Conservation (phyloP, 2,113 vertebrate species). For the Campylomormyrus tamandua region DNA sequence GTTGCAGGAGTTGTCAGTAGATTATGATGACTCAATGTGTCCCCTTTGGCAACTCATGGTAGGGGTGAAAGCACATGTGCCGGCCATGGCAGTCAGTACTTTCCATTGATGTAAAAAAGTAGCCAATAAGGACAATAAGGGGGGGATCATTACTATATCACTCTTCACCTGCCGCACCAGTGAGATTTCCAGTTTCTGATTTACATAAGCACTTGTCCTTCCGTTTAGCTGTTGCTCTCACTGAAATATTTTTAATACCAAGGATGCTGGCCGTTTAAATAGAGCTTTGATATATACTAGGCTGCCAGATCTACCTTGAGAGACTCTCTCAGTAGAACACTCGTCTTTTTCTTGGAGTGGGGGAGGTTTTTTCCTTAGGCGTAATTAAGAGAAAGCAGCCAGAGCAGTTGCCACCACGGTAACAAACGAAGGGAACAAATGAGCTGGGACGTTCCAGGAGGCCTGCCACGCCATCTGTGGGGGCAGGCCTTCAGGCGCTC, state of each 20-base stretch:
- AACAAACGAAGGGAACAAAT: slow-evolving; percentile 1
- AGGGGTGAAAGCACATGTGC: background rate
- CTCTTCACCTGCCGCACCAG: background rate
- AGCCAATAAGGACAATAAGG: background rate
- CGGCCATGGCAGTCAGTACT: background rate
- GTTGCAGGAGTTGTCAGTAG: background rate
- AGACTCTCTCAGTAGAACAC: background rate
- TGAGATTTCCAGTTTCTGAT: background rate
- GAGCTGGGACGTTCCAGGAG: slow-evolving; percentile 1
- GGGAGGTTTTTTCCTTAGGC: background rate
- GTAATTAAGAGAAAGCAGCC: slow-evolving; percentile 9
- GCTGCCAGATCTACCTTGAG: background rate
- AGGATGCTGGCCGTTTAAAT: background rate
- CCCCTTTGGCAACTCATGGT: background rate
- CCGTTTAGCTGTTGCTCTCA: background rate
- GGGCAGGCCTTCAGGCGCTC: background rate
- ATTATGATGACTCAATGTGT: background rate
- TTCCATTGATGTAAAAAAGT: background rate
- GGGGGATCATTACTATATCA: background rate
- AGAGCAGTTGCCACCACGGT: background rate
- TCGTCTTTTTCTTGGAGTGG: background rate
- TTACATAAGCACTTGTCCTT: background rate
- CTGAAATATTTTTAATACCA: background rate
- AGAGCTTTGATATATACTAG: background rate
- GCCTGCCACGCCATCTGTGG: background rate